phyloP scores from a whole-genome alignment of 2,113 vertebrate species.

The Xenopus borealis region DNA sequence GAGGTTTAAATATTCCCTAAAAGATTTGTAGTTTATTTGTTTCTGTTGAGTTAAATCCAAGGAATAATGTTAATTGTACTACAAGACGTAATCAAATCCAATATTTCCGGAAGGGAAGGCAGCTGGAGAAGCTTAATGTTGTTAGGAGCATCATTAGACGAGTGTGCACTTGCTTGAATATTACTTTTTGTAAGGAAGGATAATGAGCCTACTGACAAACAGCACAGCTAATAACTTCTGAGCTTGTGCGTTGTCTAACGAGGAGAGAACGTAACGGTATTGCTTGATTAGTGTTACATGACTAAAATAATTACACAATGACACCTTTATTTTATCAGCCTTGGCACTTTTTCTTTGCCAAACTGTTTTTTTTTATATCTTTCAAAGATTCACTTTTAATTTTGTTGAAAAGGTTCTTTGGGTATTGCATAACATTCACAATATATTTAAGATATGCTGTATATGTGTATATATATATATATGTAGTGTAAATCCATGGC shows the following conservation, averaged over 20 bases:
- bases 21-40: conserved; percentile 13
- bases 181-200: conserved; percentile 25
- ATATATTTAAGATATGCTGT: too few species aligned
- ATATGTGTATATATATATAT: too few species aligned
- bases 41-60: conserved; percentile 12
- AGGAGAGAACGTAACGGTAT: not conserved
- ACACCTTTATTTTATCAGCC: not conserved
- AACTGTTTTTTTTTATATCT: not conserved
- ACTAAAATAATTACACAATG: not conserved
- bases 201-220: conserved; percentile 31
- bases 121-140: conserved; percentile 39
- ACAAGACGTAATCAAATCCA: conserved; percentile 34
- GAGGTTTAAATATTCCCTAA: conserved; percentile 1
- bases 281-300: conserved; percentile 2
- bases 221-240: not conserved
- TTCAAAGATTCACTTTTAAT: too few species aligned
- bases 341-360: not conserved
- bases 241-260: conserved; percentile 4
- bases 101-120: conserved; percentile 38
- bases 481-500: too few species aligned
- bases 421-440: too few species aligned
- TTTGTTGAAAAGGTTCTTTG: too few species aligned
- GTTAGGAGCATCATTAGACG: conserved; percentile 34
- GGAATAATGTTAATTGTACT: conserved; percentile 29
- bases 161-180: conserved; percentile 31